A percentile compares a stretch with the other conserved stretches of the same genome.
Evolutionary conservation across 2,113 vertebrate species (phyloP).

Genomic region (Macheiramphus alcinus): DNA sequence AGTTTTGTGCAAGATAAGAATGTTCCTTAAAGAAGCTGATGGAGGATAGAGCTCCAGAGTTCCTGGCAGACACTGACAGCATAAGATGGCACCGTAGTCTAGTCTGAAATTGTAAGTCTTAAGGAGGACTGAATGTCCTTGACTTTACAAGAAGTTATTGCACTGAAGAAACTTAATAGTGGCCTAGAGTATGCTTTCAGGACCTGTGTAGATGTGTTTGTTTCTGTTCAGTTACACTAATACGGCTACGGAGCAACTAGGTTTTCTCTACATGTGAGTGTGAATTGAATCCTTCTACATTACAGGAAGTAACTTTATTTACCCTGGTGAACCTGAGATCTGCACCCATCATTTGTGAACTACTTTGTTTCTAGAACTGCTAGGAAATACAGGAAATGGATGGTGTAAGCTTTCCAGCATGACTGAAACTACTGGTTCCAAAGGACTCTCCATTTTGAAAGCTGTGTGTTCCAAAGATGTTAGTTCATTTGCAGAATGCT

Average conservation of each 20-base stretch:
- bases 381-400: neutral
- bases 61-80: neutral
- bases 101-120: slow-evolving; percentile 18
- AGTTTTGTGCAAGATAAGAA: slow-evolving; percentile 48
- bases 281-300: neutral
- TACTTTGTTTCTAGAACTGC: neutral
- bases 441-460: neutral
- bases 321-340: neutral
- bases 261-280: neutral
- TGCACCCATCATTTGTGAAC: neutral
- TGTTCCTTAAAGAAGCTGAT: slow-evolving; percentile 18
- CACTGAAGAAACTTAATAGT: neutral
- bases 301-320: neutral
- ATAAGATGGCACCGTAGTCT: neutral
- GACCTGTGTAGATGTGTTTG: neutral
- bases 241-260: neutral
- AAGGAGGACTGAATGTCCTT: neutral
- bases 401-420: neutral
- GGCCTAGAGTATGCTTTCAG: neutral
- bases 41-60: neutral
- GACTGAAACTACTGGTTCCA: neutral
- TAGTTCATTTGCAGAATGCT: neutral
- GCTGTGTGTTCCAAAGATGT: neutral
- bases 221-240: neutral
- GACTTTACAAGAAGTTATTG: neutral